These are phyloP conservation scores for Globodera rostochiensis DNA, from an alignment of 1,140 invertebrate species.

Conservation along the genomic window DNA sequence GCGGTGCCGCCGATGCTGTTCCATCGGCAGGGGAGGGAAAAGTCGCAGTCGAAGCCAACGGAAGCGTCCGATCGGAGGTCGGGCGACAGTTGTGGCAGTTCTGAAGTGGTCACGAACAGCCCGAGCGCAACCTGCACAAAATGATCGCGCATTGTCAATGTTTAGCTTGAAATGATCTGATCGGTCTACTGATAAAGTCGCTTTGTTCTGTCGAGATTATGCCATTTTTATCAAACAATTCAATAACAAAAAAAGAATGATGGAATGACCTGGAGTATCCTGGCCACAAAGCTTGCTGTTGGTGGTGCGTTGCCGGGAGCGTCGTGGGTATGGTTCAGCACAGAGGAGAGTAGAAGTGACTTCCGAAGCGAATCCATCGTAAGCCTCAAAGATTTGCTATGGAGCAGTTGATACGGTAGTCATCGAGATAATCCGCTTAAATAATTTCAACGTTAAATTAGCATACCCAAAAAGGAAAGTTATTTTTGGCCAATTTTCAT, in stretches of 20 bases:
- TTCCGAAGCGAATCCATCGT: neutral
- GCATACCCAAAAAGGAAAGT: neutral
- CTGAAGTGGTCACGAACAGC: slow-evolving; percentile 60
- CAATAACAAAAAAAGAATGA: neutral
- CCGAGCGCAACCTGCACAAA: slow-evolving; percentile 56
- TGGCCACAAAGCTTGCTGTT: slow-evolving; percentile 49
- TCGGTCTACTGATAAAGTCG: neutral
- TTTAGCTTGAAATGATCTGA: neutral
- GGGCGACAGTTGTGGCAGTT: slow-evolving; percentile 50
- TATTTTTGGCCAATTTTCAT: neutral
- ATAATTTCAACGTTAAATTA: neutral
- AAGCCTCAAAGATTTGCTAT: neutral
- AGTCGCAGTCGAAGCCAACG: slow-evolving; percentile 57
- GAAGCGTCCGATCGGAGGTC: slow-evolving; percentile 27
- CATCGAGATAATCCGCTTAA: neutral
- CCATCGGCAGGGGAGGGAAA: slow-evolving; percentile 57
- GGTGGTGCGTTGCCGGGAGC: neutral
- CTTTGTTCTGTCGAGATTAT: neutral
- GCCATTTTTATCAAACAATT: neutral
- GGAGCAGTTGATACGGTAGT: neutral
- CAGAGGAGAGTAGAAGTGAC: neutral
- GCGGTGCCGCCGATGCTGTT: slow-evolving; percentile 38
- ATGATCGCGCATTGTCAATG: neutral
- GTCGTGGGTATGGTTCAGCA: neutral
- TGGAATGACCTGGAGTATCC: slow-evolving; percentile 50